Evolutionary conservation across 2,888 invertebrate species (phyloP).

Genomic region (Pseudococcus viburni): DNA sequence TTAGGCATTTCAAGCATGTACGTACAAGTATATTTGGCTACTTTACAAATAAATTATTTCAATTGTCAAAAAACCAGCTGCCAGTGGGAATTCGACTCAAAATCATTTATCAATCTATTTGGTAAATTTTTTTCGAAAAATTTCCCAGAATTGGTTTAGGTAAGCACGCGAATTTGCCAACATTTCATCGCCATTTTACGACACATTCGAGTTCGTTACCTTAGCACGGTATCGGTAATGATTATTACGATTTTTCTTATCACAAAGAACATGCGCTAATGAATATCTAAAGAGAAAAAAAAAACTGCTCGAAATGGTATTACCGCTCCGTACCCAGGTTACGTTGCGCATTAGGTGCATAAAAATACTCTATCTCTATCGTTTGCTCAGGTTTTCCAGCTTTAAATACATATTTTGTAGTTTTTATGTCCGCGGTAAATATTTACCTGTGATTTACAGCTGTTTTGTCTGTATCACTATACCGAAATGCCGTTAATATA

Average conservation of each 20-base stretch:
- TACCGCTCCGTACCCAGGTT: background rate
- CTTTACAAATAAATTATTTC: too few species aligned
- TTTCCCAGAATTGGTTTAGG: background rate
- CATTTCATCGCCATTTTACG: background rate
- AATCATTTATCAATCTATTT: too few species aligned
- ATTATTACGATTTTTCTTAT: conserved; percentile 23
- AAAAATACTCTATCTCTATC: conserved; percentile 41
- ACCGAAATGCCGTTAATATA: conserved; percentile 65
- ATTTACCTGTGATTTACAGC: conserved; percentile 64
- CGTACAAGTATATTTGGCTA: too few species aligned
- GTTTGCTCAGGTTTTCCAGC: conserved; percentile 18
- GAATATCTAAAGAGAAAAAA: background rate
- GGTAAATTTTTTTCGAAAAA: background rate
- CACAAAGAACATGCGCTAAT: conserved; percentile 27
- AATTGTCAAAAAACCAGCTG: too few species aligned
- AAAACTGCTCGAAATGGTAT: background rate
- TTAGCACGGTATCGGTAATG: background rate
- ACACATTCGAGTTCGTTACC: background rate
- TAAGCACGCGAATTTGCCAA: background rate
- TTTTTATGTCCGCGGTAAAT: conserved; percentile 66
- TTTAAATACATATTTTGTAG: conserved; percentile 64
- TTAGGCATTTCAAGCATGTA: too few species aligned
- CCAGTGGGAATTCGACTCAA: too few species aligned
- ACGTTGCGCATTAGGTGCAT: background rate
- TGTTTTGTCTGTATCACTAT: conserved; percentile 64